Percentiles rank a stretch among this genome's conserved stretches.
Evolutionary conservation across 37 sponge, comb jelly and placozoan species (phyloP).

Genomic region (Trichoplax adhaerens): DNA sequence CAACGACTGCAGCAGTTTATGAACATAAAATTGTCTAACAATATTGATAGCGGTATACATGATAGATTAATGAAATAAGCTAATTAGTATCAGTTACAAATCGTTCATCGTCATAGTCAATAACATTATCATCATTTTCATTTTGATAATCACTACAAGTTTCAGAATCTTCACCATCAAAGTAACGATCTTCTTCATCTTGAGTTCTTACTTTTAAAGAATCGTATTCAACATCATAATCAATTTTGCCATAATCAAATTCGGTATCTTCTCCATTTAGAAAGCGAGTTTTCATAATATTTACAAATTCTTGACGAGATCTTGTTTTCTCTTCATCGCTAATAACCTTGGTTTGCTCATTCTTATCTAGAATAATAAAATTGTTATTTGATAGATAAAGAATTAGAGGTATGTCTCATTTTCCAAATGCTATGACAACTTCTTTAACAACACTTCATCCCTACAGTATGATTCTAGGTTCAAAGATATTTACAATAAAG

Average conservation of each 20-base stretch:
- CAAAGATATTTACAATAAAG: too few species aligned
- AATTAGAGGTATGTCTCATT: too few species aligned
- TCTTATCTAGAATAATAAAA: not conserved
- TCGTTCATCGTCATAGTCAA: too few species aligned
- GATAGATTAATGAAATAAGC: too few species aligned
- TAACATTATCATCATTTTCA: too few species aligned
- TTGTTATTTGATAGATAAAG: too few species aligned
- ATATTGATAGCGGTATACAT: too few species aligned
- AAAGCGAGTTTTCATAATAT: constrained; percentile 48
- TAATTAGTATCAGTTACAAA: too few species aligned
- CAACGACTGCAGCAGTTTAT: too few species aligned
- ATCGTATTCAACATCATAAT: constrained; percentile 38
- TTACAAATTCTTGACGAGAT: constrained; percentile 43
- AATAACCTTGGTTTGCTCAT: not conserved
- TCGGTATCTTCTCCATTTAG: constrained; percentile 53
- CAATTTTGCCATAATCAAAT: constrained; percentile 57
- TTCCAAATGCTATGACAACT: not conserved
- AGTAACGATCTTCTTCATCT: constrained; percentile 64
- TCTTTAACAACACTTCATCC: not conserved
- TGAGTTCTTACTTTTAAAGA: constrained; percentile 5
- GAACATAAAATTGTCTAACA: too few species aligned
- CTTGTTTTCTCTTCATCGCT: constrained; percentile 24
- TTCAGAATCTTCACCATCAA: constrained; percentile 62
- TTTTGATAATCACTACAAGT: not conserved
- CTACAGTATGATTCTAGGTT: too few species aligned